Conservation (phyloP, 2,797 vertebrate genomes). For the Halcyon smyrnensis region DNA sequence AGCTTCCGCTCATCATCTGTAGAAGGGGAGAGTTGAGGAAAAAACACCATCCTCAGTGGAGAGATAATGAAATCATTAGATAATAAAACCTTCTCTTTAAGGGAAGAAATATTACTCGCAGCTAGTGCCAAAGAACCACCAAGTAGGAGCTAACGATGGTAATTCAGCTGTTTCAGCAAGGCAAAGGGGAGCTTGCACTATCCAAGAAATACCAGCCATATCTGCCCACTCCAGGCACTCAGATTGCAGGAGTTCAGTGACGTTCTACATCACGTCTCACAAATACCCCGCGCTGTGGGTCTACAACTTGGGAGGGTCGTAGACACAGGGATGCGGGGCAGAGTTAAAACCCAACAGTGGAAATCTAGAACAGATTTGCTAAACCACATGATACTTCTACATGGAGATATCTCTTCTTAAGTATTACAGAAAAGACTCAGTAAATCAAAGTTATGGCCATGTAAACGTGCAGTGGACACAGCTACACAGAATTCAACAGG, state of each 20-base stretch:
- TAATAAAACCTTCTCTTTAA: neutral
- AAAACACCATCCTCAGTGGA: neutral
- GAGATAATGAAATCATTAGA: neutral
- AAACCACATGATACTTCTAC: neutral
- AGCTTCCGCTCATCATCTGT: conserved; percentile 84
- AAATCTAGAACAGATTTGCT: neutral
- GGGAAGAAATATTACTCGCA: neutral
- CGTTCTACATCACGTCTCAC: neutral
- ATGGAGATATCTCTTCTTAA: neutral
- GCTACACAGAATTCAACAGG: neutral
- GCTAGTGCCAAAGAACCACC: neutral
- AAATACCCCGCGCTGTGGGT: fast-evolving
- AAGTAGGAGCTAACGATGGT: neutral
- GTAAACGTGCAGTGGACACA: neutral
- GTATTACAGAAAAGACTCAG: neutral
- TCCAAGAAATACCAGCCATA: neutral
- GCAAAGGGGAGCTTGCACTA: neutral
- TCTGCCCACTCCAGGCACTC: neutral
- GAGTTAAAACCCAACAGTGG: neutral
- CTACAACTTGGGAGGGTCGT: neutral
- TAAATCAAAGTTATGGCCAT: neutral
- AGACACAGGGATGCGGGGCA: neutral
- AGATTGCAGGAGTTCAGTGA: neutral
- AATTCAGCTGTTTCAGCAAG: neutral
- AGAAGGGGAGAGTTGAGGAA: neutral